These are phyloP conservation scores for Falco berigora DNA, from an alignment of 2,797 vertebrate genomes.

Conservation along the genomic window DNA sequence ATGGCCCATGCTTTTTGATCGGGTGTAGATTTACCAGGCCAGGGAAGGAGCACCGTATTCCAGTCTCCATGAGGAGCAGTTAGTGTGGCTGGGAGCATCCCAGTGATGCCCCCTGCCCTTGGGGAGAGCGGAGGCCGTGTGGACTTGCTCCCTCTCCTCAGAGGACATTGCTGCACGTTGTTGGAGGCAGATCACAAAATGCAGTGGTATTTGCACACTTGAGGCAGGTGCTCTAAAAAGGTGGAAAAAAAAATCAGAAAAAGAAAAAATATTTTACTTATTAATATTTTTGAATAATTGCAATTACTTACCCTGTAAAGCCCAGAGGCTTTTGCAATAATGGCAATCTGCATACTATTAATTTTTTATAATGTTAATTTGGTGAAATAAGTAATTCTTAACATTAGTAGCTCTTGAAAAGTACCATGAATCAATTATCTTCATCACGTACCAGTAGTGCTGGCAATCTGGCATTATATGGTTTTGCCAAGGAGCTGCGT, in stretches of 20 bases:
- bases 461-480: not conserved
- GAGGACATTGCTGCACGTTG: not conserved
- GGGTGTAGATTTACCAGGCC: accelerated
- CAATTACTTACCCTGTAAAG: not conserved
- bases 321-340: not conserved
- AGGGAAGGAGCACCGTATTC: accelerated
- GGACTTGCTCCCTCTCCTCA: not conserved
- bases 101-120: not conserved
- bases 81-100: not conserved
- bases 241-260: not conserved
- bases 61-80: not conserved
- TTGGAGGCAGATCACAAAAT: not conserved
- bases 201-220: accelerated
- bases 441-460: not conserved
- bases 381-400: conserved; percentile 2
- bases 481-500: not conserved
- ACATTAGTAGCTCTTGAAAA: conserved; percentile 1
- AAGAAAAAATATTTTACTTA: not conserved
- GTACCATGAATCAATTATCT: not conserved
- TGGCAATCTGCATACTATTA: conserved; percentile 12
- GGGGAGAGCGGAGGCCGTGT: accelerated
- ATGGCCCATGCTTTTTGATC: accelerated
- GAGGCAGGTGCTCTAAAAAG: not conserved
- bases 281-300: not conserved
- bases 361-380: conserved; percentile 40